Percentiles rank a stretch among this genome's conserved stretches.
Conservation (phyloP, 2,113 vertebrate species). For the Prolemur simus region DNA sequence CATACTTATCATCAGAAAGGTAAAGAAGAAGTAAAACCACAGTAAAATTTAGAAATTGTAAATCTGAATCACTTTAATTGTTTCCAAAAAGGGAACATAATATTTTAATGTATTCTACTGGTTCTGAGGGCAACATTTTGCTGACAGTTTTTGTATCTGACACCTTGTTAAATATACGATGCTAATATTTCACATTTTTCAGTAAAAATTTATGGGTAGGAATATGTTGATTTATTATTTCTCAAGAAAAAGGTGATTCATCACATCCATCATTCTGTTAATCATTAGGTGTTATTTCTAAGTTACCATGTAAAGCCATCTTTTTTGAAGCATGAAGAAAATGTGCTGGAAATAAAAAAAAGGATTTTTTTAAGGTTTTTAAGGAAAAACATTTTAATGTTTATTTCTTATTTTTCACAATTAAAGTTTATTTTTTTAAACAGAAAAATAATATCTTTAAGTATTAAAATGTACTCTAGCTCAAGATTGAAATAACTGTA, state of each 20-base stretch:
- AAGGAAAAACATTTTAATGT: not conserved
- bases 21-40: not conserved
- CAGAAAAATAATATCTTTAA: not conserved
- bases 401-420: constrained; percentile 7
- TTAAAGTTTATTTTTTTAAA: not conserved
- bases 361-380: no score
- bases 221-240: constrained; percentile 77
- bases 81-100: not conserved
- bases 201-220: constrained; percentile 61
- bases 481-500: not conserved
- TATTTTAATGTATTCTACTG: not conserved
- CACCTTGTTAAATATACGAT: constrained; percentile 74
- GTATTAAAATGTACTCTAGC: not conserved
- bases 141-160: constrained; percentile 66
- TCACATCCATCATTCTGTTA: constrained; percentile 74
- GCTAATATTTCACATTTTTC: constrained; percentile 65
- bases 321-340: constrained; percentile 48
- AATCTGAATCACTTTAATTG: not conserved
- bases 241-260: constrained; percentile 71
- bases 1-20: not conserved
- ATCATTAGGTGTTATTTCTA: constrained; percentile 69
- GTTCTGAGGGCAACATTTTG: constrained; percentile 54
- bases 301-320: constrained; percentile 23
- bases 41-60: not conserved
- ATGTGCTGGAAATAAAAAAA: constrained; percentile 39